Conservation (phyloP, 2,888 invertebrate species). For the Cephonodes hylas region DNA sequence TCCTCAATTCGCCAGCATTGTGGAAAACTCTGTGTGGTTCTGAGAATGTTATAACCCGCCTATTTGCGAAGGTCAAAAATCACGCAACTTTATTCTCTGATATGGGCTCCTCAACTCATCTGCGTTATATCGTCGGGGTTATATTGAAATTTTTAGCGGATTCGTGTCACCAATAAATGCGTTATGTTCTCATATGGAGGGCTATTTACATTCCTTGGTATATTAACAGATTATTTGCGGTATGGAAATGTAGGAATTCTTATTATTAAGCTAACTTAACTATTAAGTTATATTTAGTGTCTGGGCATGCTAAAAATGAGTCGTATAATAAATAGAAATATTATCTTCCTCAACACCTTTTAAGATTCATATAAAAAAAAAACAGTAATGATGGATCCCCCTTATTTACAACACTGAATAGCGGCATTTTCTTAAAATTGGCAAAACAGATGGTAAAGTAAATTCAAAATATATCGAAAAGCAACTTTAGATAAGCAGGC, state of each 20-base stretch:
- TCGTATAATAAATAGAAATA: background rate
- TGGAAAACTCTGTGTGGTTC: constrained; percentile 56
- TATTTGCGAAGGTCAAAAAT: constrained; percentile 25
- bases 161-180: constrained; percentile 5
- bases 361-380: too few relatives aligned
- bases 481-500: too few relatives aligned
- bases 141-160: constrained; percentile 28
- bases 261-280: background rate
- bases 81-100: constrained; percentile 10
- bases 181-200: constrained; percentile 3
- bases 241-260: background rate
- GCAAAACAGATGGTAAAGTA: too few relatives aligned
- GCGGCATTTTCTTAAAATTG: too few relatives aligned
- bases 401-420: too few relatives aligned
- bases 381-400: too few relatives aligned
- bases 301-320: background rate
- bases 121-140: constrained; percentile 27
- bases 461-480: too few relatives aligned
- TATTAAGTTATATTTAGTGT: background rate
- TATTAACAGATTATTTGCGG: constrained; percentile 17
- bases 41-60: constrained; percentile 27
- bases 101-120: constrained; percentile 25
- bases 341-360: too few relatives aligned
- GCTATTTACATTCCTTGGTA: constrained; percentile 11
- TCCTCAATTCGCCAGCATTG: constrained; percentile 39